Conservation (phyloP, 1,140 invertebrate genomes). For the Chironomus tepperi region DNA sequence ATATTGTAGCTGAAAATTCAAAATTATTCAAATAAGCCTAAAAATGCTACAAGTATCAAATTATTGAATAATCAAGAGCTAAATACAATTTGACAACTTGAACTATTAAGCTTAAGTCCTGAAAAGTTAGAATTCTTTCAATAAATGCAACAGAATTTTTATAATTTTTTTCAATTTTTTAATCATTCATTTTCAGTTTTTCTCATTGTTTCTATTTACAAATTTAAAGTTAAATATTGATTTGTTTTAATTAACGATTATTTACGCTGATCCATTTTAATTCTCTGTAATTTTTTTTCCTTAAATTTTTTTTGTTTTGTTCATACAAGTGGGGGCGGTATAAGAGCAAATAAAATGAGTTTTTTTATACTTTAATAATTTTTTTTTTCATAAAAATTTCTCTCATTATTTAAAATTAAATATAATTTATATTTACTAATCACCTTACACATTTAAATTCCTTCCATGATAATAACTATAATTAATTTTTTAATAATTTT, state of each 20-base stretch:
- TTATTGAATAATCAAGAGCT: too few relatives aligned
- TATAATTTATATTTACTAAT: constrained; percentile 18
- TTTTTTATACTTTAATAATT: background rate
- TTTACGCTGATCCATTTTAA: constrained; percentile 9
- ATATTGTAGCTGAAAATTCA: too few relatives aligned
- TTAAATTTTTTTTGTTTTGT: background rate
- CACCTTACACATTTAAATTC: constrained; percentile 22
- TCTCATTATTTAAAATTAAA: background rate
- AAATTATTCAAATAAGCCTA: too few relatives aligned
- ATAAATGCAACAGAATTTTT: too few relatives aligned
- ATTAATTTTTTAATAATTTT: constrained; percentile 15
- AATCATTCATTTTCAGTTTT: constrained; percentile 16
- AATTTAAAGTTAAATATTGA: constrained; percentile 20
- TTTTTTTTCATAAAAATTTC: constrained; percentile 3
- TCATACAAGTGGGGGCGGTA: background rate
- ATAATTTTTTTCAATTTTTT: constrained; percentile 16
- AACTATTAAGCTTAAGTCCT: too few relatives aligned
- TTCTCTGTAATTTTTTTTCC: background rate
- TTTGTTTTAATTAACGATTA: constrained; percentile 22
- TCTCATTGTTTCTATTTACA: constrained; percentile 13
- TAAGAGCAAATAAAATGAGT: background rate
- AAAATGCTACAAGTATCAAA: too few relatives aligned
- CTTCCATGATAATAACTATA: constrained; percentile 18
- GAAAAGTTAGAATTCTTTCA: too few relatives aligned
- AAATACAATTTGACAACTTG: too few relatives aligned